Evolutionary conservation across 2,888 invertebrate species (phyloP).

Genomic region (Apamea crenata): DNA sequence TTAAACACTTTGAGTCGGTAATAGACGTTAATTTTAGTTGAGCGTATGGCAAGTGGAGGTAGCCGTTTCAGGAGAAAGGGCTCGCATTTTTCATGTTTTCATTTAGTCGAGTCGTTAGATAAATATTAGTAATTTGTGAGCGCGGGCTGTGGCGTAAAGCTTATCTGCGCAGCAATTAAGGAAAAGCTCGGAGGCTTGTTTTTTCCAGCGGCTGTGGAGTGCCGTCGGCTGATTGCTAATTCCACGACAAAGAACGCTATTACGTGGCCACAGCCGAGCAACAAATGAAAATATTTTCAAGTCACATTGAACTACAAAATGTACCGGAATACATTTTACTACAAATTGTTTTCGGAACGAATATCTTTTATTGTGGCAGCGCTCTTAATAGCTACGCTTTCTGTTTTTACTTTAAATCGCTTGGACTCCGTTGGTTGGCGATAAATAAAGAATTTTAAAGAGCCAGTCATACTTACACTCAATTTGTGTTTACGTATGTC

Average conservation of each 20-base stretch:
- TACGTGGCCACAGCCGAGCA: conserved; percentile 75
- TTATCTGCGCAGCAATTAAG: conserved; percentile 87
- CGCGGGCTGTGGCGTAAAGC: conserved; percentile 78
- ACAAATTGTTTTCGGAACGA: conserved; percentile 51
- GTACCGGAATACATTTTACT: conserved; percentile 50
- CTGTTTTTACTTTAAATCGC: not conserved
- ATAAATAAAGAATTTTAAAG: not conserved
- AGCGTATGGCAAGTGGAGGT: conserved; percentile 59
- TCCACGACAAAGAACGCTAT: conserved; percentile 86
- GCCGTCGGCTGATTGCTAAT: conserved; percentile 86
- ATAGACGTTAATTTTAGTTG: conserved; percentile 70
- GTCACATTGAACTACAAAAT: conserved; percentile 63
- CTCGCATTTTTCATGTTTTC: conserved; percentile 78
- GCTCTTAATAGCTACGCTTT: conserved; percentile 10
- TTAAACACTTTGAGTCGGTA: conserved; percentile 65
- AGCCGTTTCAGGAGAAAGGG: conserved; percentile 42
- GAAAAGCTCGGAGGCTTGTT: conserved; percentile 78
- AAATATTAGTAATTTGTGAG: conserved; percentile 83
- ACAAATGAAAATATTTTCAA: conserved; percentile 81
- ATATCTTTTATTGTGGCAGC: conserved; percentile 27
- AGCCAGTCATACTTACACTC: not conserved
- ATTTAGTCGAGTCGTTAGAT: conserved; percentile 80
- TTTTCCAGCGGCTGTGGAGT: conserved; percentile 74
- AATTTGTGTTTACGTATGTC: not conserved
- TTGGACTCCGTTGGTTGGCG: not conserved